Conservation (phyloP, 1,140 invertebrate genomes). For the Linepithema humile region DNA sequence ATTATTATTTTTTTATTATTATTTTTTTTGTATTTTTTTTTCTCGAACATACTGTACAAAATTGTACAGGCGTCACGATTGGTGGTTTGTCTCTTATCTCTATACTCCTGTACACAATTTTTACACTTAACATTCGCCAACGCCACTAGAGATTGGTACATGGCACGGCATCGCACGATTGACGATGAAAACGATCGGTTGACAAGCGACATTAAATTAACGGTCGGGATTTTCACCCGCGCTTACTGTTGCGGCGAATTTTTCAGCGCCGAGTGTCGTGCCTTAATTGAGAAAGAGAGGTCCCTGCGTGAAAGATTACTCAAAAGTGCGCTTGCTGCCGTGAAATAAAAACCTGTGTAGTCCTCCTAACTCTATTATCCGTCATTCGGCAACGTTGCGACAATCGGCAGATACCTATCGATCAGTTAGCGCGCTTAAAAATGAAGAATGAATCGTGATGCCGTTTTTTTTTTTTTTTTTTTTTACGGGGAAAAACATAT, state of each 20-base stretch:
- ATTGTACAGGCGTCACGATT: background rate
- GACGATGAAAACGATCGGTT: background rate
- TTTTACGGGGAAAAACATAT: background rate
- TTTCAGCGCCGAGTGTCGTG: background rate
- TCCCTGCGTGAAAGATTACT: background rate
- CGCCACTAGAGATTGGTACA: slow-evolving; percentile 17
- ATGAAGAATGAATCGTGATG: background rate
- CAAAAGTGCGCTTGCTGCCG: background rate
- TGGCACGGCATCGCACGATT: slow-evolving; percentile 29
- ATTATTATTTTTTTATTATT: no score
- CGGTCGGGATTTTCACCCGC: background rate
- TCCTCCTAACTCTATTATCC: no score
- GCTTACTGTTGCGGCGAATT: background rate
- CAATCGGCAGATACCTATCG: slow-evolving; percentile 8
- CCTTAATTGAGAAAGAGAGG: background rate
- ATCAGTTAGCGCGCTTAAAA: slow-evolving; percentile 2
- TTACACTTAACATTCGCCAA: slow-evolving; percentile 45
- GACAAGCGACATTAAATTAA: slow-evolving; percentile 11
- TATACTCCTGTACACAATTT: slow-evolving; percentile 49
- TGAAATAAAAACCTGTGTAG: background rate
- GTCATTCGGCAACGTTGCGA: slow-evolving; percentile 4
- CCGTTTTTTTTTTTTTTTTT: background rate
- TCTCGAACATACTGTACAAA: slow-evolving; percentile 35
- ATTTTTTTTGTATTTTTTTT: no score
- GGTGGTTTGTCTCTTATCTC: slow-evolving; percentile 19